These are phyloP conservation scores for Echinops telfairi DNA, from an alignment of 2,113 vertebrate species.

Conservation along the genomic window DNA sequence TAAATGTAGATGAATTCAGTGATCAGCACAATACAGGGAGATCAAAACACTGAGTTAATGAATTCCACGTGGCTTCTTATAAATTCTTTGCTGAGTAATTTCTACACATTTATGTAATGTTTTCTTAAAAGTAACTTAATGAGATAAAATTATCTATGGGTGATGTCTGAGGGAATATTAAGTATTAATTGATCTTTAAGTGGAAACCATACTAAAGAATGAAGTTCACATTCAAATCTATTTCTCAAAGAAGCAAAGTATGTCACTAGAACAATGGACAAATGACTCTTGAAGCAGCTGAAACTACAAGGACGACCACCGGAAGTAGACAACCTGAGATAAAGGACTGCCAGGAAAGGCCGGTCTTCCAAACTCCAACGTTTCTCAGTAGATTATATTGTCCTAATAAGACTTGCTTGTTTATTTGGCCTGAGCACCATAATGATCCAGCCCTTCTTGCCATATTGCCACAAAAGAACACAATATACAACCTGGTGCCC, in stretches of 20 bases:
- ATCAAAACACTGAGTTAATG: slow-evolving; percentile 77
- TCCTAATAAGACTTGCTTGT: slow-evolving; percentile 74
- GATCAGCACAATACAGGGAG: slow-evolving; percentile 73
- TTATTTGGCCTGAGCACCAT: slow-evolving; percentile 66
- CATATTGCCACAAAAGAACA: slow-evolving; percentile 68
- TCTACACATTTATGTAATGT: slow-evolving; percentile 87
- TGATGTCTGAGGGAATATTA: slow-evolving; percentile 92
- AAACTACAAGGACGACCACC: slow-evolving; percentile 57
- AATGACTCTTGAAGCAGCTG: slow-evolving; percentile 81
- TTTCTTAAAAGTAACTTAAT: slow-evolving; percentile 92
- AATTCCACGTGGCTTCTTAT: slow-evolving; percentile 78
- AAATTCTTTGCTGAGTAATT: slow-evolving; percentile 80
- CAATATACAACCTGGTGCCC: slow-evolving; percentile 35
- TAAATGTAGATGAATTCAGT: slow-evolving; percentile 78
- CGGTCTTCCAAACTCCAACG: slow-evolving; percentile 67
- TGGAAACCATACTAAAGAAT: slow-evolving; percentile 89
- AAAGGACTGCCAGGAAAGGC: slow-evolving; percentile 64
- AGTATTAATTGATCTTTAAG: slow-evolving; percentile 94
- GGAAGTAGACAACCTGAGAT: slow-evolving; percentile 67
- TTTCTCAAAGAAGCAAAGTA: slow-evolving; percentile 92
- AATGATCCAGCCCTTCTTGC: slow-evolving; percentile 51
- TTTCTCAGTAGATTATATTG: slow-evolving; percentile 70
- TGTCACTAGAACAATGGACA: slow-evolving; percentile 78
- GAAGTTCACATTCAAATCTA: slow-evolving; percentile 91
- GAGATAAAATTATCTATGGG: slow-evolving; percentile 92